Evolutionary conservation across 2,113 vertebrate genomes (phyloP).

Genomic region (Thunnus maccoyii): DNA sequence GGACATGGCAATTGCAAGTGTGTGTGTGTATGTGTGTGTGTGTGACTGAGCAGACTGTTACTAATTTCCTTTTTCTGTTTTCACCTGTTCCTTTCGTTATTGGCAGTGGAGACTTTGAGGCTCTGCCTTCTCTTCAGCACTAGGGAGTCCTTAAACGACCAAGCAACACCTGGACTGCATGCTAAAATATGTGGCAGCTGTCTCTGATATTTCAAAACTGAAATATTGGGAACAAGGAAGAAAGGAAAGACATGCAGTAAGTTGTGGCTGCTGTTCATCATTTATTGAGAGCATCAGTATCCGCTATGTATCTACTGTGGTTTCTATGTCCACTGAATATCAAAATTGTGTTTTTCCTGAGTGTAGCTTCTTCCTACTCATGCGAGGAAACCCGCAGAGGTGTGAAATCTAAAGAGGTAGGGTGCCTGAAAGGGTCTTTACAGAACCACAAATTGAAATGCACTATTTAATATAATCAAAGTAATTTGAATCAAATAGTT

Average conservation of each 20-base stretch:
- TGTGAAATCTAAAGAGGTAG: conserved; percentile 55
- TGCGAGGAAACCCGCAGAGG: conserved; percentile 24
- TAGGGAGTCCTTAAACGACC: conserved; percentile 45
- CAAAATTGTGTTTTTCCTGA: conserved; percentile 16
- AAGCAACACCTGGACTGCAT: conserved; percentile 54
- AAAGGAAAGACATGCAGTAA: conserved; percentile 1
- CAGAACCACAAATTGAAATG: conserved; percentile 54
- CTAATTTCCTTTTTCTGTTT: conserved; percentile 53
- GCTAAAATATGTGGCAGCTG: conserved; percentile 57
- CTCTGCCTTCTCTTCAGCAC: conserved; percentile 29
- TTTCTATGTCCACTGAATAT: conserved; percentile 14
- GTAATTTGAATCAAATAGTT: conserved; percentile 42
- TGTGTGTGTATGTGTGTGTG: background rate
- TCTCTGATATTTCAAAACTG: conserved; percentile 66
- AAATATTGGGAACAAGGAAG: conserved; percentile 7
- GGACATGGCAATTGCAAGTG: conserved; percentile 31
- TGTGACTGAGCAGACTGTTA: conserved; percentile 40
- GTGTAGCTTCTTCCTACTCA: conserved; percentile 14
- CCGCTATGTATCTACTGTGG: conserved; percentile 25
- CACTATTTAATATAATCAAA: conserved; percentile 67
- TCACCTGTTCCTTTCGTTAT: conserved; percentile 54
- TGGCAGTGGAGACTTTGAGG: conserved; percentile 54
- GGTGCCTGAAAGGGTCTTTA: conserved; percentile 51
- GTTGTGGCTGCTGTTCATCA: conserved; percentile 13
- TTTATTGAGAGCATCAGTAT: conserved; percentile 22